Base-by-base conservation (phyloP, 2,888 invertebrate species). In the Hypomecis punctinalis region DNA sequence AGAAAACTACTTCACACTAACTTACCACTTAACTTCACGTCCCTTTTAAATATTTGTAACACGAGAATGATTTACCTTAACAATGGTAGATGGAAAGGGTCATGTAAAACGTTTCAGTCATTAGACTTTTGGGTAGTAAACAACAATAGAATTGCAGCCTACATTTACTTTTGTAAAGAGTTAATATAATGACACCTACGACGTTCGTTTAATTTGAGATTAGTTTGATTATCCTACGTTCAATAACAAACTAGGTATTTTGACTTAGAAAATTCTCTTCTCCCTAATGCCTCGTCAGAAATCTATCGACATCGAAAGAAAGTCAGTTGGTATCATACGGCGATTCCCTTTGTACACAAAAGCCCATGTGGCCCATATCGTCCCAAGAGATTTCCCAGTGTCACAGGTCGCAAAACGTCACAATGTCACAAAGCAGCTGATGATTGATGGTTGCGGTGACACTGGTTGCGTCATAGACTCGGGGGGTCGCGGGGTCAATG, bases 371-470 rank as follows among this genome's bases (percentile, higher is more conserved):
- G 10, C 47, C 43, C 56, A 48, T 48, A 23, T 58, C 61, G 63
- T 48, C 60, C 59, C 9, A 68, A 66, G 57, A 61, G 52, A 57
- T 61, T 61, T 48, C 62, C 63, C 37, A 69, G 77, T 77, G 74
- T 72, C 75, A 74, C 82, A 82, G 83, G 85, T 88, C 83, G 85
- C 80, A 77, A 83, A 84, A 84, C 89, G 88, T 87, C 88, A 89
- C 87, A 84, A 84, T 89, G 88, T 87, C 86, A 89, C 86, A 82
- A 86, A 82, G 83, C 82, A 82, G 77, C 72, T 69, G 62, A 84
- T 90, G 90, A 91, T 91, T 90, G 91, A 91, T 90, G 88, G 82
- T 83, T 81, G 87, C 85, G 83, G 87, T 87, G 91, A 89, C 90
- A 88, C 84, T 80, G 67, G 83, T 84, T 84, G 82, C 90, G 87